Conservation (phyloP, 2,888 invertebrate species). For the Polia nebulosa region DNA sequence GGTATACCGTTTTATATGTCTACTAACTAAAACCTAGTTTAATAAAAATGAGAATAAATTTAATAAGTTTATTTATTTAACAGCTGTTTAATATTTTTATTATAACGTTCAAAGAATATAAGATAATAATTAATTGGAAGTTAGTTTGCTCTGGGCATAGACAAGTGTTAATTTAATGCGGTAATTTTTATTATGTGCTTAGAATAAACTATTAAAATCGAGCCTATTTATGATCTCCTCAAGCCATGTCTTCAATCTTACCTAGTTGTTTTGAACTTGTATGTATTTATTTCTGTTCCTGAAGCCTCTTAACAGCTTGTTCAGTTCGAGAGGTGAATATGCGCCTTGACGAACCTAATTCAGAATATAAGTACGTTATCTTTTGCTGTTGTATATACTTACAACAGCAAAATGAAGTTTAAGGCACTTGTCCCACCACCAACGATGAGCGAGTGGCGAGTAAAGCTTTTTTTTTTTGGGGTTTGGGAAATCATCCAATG, state of each 20-base stretch:
- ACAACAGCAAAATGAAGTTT: too few relatives aligned
- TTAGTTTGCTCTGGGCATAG: not conserved
- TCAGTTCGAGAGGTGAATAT: too few relatives aligned
- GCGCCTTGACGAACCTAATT: too few relatives aligned
- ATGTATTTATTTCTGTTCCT: not conserved
- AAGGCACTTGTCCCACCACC: too few relatives aligned
- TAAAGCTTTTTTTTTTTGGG: too few relatives aligned
- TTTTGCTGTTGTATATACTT: too few relatives aligned
- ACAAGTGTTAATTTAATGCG: slow-evolving; percentile 5
- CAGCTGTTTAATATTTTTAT: slow-evolving; percentile 7
- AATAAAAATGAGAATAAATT: slow-evolving; percentile 28
- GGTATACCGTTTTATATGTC: slow-evolving; percentile 9
- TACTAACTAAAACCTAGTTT: slow-evolving; percentile 16
- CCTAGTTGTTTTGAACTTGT: not conserved
- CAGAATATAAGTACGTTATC: too few relatives aligned
- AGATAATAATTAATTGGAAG: too few relatives aligned
- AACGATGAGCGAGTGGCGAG: too few relatives aligned
- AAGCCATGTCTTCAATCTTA: too few relatives aligned
- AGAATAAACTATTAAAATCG: not conserved
- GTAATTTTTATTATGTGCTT: not conserved
- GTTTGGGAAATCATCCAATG: too few relatives aligned
- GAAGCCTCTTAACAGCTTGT: not conserved
- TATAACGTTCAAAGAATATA: not conserved
- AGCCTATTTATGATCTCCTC: not conserved
- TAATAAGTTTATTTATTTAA: slow-evolving; percentile 30